Percentiles rank a stretch among this genome's conserved stretches.
These are phyloP conservation scores for Lophius piscatorius DNA, from an alignment of 2,113 vertebrate genomes.

Conservation along the genomic window DNA sequence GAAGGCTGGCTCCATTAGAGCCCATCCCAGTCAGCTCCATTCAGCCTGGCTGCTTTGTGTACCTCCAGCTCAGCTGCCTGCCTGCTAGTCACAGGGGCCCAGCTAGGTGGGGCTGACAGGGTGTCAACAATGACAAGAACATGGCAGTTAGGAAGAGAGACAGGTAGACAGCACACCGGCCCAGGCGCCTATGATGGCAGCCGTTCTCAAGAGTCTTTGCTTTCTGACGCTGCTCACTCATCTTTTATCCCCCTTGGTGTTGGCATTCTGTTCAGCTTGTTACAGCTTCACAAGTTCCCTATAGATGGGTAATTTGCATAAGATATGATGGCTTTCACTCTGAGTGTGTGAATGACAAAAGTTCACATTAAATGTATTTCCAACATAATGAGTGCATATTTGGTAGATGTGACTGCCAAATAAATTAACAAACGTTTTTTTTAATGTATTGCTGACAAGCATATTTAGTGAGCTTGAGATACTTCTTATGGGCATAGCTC, in stretches of 20 bases:
- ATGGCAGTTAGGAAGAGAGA: conserved; percentile 64
- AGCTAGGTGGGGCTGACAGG: conserved; percentile 72
- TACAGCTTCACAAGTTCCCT: conserved; percentile 47
- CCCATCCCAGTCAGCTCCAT: conserved; percentile 71
- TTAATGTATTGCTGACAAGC: neutral
- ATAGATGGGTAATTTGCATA: conserved; percentile 32
- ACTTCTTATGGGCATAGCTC: conserved; percentile 4
- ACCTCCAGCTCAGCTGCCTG: conserved; percentile 62
- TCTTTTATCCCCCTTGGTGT: conserved; percentile 66
- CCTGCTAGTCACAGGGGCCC: conserved; percentile 68
- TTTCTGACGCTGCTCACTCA: conserved; percentile 64
- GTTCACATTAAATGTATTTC: conserved; percentile 42
- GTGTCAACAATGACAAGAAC: conserved; percentile 71
- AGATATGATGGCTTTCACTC: conserved; percentile 31
- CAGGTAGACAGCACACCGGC: conserved; percentile 68
- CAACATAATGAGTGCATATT: conserved; percentile 31
- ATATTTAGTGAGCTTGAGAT: neutral
- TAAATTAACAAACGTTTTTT: conserved; percentile 3
- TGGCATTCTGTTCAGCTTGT: conserved; percentile 62
- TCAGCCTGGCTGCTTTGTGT: conserved; percentile 78
- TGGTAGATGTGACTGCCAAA: conserved; percentile 27
- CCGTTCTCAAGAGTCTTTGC: conserved; percentile 63
- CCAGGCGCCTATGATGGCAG: conserved; percentile 74
- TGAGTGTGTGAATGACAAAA: conserved; percentile 21
- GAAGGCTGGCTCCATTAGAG: conserved; percentile 76